Evolutionary conservation across 2,797 vertebrate species (phyloP).

Genomic region (Petrocephalus sullivani): DNA sequence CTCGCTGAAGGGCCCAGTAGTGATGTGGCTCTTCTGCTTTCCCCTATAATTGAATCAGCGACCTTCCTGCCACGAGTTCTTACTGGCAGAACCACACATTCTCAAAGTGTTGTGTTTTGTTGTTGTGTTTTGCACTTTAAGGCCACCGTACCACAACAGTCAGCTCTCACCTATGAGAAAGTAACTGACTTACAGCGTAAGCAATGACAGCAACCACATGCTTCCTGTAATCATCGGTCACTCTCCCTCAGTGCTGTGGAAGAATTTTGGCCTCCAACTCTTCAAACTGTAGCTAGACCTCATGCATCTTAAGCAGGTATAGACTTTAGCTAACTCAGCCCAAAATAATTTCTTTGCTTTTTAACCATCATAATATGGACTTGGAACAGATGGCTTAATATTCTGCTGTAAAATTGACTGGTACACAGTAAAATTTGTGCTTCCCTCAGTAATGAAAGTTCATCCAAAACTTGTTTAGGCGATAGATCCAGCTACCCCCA

Average conservation of each 20-base stretch:
- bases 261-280: neutral
- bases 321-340: neutral
- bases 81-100: neutral
- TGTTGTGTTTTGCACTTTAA: neutral
- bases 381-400: neutral
- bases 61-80: neutral
- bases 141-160: neutral
- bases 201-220: neutral
- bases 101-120: neutral
- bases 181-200: neutral
- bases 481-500: neutral
- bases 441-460: neutral
- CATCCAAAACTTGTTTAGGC: neutral
- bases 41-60: neutral
- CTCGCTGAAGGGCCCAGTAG: neutral
- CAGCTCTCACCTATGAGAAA: neutral
- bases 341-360: neutral
- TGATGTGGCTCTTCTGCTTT: neutral
- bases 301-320: neutral
- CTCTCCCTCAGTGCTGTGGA: neutral
- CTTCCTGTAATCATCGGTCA: neutral
- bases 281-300: neutral
- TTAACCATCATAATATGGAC: neutral
- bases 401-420: neutral
- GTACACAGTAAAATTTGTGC: neutral